Evolutionary conservation across 2,797 vertebrate genomes (phyloP).

Genomic region (Sebastes elongatus): DNA sequence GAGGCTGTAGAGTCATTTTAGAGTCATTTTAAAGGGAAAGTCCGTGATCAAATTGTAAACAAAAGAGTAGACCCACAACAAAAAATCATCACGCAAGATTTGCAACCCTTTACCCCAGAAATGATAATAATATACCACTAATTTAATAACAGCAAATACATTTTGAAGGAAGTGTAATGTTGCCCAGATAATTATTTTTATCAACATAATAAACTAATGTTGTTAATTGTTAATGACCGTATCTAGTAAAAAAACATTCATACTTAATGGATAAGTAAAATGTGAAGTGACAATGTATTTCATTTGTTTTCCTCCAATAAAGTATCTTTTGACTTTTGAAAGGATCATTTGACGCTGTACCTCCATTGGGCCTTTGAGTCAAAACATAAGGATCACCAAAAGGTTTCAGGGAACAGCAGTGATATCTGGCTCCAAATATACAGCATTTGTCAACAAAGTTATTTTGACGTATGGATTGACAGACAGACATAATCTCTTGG

Average conservation of each 20-base stretch:
- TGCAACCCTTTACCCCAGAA: not conserved
- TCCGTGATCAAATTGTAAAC: not conserved
- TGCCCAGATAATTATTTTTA: not conserved
- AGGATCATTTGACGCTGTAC: not conserved
- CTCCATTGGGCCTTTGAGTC: not conserved
- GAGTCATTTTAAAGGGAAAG: not conserved
- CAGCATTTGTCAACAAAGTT: not conserved
- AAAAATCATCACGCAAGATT: not conserved
- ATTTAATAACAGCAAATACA: not conserved
- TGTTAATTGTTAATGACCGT: not conserved
- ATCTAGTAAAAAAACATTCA: not conserved
- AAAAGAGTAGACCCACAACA: not conserved
- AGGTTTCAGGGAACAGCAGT: not conserved
- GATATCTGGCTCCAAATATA: not conserved
- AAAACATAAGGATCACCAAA: not conserved
- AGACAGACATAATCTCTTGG: not conserved
- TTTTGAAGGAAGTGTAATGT: not conserved
- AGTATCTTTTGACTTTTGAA: no score
- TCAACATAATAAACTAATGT: not conserved
- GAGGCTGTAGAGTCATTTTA: not conserved
- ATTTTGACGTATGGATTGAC: conserved; percentile 1
- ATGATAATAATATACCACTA: not conserved
- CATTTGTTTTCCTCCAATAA: not conserved
- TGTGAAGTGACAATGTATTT: no score
- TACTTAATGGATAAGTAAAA: no score